Conservation (phyloP, 37 sponge, comb jelly and placozoan species). For the Beroe ovata region DNA sequence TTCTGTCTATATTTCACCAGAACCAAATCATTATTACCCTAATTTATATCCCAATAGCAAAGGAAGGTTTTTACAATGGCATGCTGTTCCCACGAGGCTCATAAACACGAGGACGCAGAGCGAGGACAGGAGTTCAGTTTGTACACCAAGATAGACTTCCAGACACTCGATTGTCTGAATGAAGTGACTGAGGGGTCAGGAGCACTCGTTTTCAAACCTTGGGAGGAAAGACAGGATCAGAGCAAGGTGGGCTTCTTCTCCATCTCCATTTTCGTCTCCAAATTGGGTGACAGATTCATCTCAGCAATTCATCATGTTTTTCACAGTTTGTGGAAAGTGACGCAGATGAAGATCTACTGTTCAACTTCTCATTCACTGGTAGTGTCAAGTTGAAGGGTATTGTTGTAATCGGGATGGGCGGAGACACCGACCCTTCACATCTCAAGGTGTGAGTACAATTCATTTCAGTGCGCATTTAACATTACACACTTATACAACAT, state of each 20-base stretch:
- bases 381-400: slow-evolving; percentile 91
- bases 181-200: slow-evolving; percentile 88
- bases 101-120: slow-evolving; percentile 68
- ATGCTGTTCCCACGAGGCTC: slow-evolving; percentile 66
- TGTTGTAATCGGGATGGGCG: slow-evolving; percentile 84
- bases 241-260: slow-evolving; percentile 66
- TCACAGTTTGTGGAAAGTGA: slow-evolving; percentile 95
- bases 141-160: slow-evolving; percentile 81
- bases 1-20: no score
- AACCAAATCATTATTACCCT: no score
- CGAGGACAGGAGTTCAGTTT: slow-evolving; percentile 67
- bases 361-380: slow-evolving; percentile 93
- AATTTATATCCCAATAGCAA: no score
- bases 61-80: no score
- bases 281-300: background rate
- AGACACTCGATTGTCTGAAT: slow-evolving; percentile 85
- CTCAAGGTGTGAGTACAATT: slow-evolving; percentile 88
- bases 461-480: background rate
- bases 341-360: slow-evolving; percentile 89
- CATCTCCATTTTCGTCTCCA: background rate
- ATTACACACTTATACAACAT: background rate
- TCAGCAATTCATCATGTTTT: background rate
- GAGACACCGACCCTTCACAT: slow-evolving; percentile 78
- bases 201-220: slow-evolving; percentile 86
- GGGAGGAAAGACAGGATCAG: slow-evolving; percentile 86